Evolutionary conservation across 2,888 invertebrate genomes (phyloP).

Genomic region (Melanotus villosus): DNA sequence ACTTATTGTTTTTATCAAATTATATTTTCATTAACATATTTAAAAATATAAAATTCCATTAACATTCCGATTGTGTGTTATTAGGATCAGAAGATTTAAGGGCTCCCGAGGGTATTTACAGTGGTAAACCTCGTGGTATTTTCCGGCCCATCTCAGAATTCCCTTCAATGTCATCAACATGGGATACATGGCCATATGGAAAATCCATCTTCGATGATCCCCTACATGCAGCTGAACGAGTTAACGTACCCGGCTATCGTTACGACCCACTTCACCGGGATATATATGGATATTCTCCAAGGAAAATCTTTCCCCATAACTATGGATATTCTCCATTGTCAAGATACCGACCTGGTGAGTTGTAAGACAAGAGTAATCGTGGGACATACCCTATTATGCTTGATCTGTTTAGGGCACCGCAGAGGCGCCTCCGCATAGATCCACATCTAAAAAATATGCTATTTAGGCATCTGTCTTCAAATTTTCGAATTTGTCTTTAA

Average conservation of each 20-base stretch:
- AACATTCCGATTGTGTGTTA: too few species aligned
- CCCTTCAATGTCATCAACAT: slow-evolving; percentile 80
- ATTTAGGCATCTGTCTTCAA: slow-evolving; percentile 37
- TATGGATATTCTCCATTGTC: slow-evolving; percentile 79
- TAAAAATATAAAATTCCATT: background rate
- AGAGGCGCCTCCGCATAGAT: slow-evolving; percentile 43
- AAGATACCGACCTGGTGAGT: slow-evolving; percentile 89
- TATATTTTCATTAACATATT: too few species aligned
- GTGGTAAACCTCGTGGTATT: slow-evolving; percentile 77
- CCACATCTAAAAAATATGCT: slow-evolving; percentile 28
- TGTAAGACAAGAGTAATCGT: slow-evolving; percentile 9
- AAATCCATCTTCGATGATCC: slow-evolving; percentile 93
- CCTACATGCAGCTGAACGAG: slow-evolving; percentile 84
- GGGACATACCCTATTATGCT: slow-evolving; percentile 17
- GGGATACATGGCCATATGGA: slow-evolving; percentile 82
- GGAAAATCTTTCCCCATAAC: slow-evolving; percentile 89
- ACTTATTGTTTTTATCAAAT: background rate
- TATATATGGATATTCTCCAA: slow-evolving; percentile 90
- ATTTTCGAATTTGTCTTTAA: background rate
- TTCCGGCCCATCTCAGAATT: slow-evolving; percentile 79
- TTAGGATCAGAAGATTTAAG: slow-evolving; percentile 92
- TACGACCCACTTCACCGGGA: slow-evolving; percentile 93
- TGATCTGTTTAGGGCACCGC: slow-evolving; percentile 47
- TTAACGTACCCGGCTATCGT: slow-evolving; percentile 90
- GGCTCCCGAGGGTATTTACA: slow-evolving; percentile 80